Conservation (phyloP, 2,113 vertebrate species). For the Syngnathus scovelli region DNA sequence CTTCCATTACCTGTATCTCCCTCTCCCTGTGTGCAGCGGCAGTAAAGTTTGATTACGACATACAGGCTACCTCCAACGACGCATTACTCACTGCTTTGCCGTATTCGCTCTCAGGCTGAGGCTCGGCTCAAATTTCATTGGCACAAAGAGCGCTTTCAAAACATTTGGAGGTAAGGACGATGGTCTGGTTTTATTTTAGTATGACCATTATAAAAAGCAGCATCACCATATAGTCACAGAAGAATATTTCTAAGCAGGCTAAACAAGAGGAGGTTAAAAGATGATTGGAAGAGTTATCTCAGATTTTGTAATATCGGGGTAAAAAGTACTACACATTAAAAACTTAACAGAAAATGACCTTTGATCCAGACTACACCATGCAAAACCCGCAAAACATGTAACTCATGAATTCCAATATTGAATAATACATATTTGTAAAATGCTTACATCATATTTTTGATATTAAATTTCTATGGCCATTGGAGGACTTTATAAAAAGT, state of each 20-base stretch:
- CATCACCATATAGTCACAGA: background rate
- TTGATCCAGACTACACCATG: background rate
- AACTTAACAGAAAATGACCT: background rate
- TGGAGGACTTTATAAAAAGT: too few species aligned
- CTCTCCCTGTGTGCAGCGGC: conserved; percentile 50
- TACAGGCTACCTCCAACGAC: conserved; percentile 69
- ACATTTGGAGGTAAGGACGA: background rate
- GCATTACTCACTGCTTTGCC: conserved; percentile 71
- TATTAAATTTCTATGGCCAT: too few species aligned
- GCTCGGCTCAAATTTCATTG: conserved; percentile 17
- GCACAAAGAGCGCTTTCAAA: background rate
- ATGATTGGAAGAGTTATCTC: background rate
- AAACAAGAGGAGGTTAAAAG: background rate
- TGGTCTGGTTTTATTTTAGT: background rate
- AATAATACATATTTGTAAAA: too few species aligned
- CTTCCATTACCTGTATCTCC: conserved; percentile 18
- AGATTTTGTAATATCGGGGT: background rate
- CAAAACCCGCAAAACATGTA: background rate
- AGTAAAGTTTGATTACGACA: conserved; percentile 72
- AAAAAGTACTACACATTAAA: background rate
- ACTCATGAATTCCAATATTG: too few species aligned
- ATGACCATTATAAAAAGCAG: background rate
- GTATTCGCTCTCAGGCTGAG: conserved; percentile 26
- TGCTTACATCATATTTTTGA: too few species aligned
- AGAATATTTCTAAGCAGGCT: background rate